These are phyloP conservation scores for Coturnix japonica DNA, from an alignment of 2,113 vertebrate species.

Conservation along the genomic window DNA sequence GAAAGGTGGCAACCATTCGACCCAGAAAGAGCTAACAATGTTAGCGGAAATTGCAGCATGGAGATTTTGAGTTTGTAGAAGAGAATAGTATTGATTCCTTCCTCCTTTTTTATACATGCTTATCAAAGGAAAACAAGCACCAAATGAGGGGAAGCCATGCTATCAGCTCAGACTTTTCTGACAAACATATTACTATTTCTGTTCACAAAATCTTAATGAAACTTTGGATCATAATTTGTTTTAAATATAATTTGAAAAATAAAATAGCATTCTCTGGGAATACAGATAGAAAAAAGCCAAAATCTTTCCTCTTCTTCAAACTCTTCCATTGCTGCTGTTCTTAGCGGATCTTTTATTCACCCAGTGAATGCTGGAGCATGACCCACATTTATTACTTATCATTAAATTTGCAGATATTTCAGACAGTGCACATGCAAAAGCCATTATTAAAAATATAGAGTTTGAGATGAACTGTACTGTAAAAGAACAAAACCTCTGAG, in stretches of 20 bases:
- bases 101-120: not conserved
- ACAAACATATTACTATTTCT: not conserved
- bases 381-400: not conserved
- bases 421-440: not conserved
- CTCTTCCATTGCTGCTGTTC: not conserved
- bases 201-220: not conserved
- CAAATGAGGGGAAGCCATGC: not conserved
- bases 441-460: not conserved
- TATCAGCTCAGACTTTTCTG: not conserved
- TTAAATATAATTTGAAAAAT: not conserved
- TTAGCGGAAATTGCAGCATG: not conserved
- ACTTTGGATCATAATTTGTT: not conserved
- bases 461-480: not conserved
- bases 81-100: accelerated
- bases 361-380: not conserved
- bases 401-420: not conserved
- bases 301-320: not conserved
- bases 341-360: not conserved
- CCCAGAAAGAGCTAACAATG: accelerated
- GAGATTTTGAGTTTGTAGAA: not conserved
- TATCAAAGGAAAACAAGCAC: not conserved
- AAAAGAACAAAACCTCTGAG: not conserved
- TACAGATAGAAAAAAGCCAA: not conserved
- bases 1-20: not conserved
- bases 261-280: not conserved